Evolutionary conservation across 2,797 vertebrate genomes (phyloP).

Genomic region (Sebastes trivittatus): DNA sequence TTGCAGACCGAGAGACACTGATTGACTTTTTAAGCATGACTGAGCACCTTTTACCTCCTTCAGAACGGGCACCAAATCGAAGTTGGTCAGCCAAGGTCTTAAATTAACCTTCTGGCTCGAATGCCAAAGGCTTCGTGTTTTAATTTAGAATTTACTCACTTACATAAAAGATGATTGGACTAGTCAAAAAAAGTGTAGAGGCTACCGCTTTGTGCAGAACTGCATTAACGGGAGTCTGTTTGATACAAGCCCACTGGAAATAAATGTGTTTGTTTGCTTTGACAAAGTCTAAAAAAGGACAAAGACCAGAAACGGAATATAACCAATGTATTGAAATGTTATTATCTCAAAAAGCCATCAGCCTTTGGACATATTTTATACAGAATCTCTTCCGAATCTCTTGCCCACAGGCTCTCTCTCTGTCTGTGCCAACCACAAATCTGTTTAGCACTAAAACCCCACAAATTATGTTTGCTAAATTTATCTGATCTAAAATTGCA

Average conservation of each 20-base stretch:
- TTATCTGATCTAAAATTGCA: slow-evolving; percentile 43
- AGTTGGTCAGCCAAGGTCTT: slow-evolving; percentile 40
- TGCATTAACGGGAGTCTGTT: neutral
- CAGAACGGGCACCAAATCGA: slow-evolving; percentile 30
- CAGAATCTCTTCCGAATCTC: slow-evolving; percentile 10
- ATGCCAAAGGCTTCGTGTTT: slow-evolving; percentile 33
- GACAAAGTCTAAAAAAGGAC: neutral
- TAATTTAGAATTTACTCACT: slow-evolving; percentile 32
- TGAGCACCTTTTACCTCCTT: slow-evolving; percentile 40
- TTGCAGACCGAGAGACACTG: slow-evolving; percentile 9
- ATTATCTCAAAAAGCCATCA: neutral
- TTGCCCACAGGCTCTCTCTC: neutral
- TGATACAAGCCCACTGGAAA: neutral
- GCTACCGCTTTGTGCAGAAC: slow-evolving; percentile 5
- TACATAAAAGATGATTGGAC: slow-evolving; percentile 32
- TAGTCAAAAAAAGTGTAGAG: neutral
- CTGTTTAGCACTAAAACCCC: slow-evolving; percentile 16
- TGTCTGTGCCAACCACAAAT: slow-evolving; percentile 2
- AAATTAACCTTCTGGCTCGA: slow-evolving; percentile 38
- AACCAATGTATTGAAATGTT: neutral
- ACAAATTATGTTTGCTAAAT: slow-evolving; percentile 21
- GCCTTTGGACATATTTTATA: neutral
- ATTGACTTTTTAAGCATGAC: slow-evolving; percentile 57
- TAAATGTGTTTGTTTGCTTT: neutral
- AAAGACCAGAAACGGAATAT: neutral